Base-by-base conservation (phyloP, 2,797 vertebrate species). In the Myotis myotis region DNA sequence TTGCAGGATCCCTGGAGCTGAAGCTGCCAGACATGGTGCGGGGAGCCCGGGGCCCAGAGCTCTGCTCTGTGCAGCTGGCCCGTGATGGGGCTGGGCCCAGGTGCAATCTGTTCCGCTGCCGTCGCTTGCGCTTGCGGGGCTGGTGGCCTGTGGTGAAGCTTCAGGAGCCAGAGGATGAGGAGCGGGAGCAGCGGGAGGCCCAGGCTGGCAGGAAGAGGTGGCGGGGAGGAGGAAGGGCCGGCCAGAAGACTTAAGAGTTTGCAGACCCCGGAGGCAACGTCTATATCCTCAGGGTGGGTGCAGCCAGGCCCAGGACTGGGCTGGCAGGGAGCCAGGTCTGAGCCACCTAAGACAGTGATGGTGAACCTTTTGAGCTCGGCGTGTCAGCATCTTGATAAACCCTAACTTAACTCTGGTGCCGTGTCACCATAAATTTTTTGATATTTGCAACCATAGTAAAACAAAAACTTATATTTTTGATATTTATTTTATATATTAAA, bases 61-160 rank as follows among this genome's bases (percentile, higher is more conserved):
- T 98, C 2, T 99, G 99, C 96, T 98, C 98, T 0, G 97, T 99
- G 74, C 97, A 97, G 80, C 98, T 99, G 99, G 99, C 99, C 51
- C 98, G 98, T 28, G 98, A 99, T 9, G 98, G 98, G 1, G 99
- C 99, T 2, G 88, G 97, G 0, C 99, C 99, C 0, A 98, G 99
- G 49, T 98, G 99, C 97, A 99, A 99, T 57, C 98, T 99, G 97
- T 99, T 99, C 79, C 98, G 98, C 44, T 99, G 99, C 90, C 99
- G 99, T 95, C 98, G 99, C 88, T 98, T n/a, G n/a, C n/a, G 5
- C 5, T 38, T 99, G 98, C 98, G 98, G 85, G 99, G 99, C 91
- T 99, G 99, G 99, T 99, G 99, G 99, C 99, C 99, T 0, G 98
- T 99, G 86, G 98, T 98, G 95, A 99, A 99, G 90, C 98, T 98